These are phyloP conservation scores for Hystrix brachyura DNA, from an alignment of 2,113 vertebrate species.

Conservation along the genomic window DNA sequence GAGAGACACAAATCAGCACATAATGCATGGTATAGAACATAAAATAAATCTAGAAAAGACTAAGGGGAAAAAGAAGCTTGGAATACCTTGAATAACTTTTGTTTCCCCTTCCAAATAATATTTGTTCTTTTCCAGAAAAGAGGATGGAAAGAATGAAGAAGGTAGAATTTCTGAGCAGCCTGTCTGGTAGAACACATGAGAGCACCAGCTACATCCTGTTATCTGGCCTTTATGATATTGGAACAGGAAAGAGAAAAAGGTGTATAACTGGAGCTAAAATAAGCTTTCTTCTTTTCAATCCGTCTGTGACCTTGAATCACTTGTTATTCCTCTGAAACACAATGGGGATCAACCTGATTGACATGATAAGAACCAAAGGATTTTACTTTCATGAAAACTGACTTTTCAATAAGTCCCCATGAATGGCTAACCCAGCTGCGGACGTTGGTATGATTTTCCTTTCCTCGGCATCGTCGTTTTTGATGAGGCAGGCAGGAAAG, in stretches of 20 bases:
- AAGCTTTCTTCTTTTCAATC: slow-evolving; percentile 24
- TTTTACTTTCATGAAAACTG: slow-evolving; percentile 37
- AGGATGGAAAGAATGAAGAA: neutral
- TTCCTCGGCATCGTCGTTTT: neutral
- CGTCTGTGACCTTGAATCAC: slow-evolving; percentile 54
- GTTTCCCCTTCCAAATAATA: slow-evolving; percentile 7
- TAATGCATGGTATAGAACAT: neutral
- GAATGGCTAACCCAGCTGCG: neutral
- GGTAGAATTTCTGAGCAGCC: neutral
- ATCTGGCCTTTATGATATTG: neutral
- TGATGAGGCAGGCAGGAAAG: neutral
- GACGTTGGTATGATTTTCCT: neutral
- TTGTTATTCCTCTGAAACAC: slow-evolving; percentile 60
- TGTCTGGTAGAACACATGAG: neutral
- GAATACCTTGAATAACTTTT: neutral
- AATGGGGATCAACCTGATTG: slow-evolving; percentile 45
- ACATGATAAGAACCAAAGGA: slow-evolving; percentile 43
- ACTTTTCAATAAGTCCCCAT: slow-evolving; percentile 10
- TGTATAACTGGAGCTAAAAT: neutral
- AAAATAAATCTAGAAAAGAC: slow-evolving; percentile 16
- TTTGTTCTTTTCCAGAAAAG: neutral
- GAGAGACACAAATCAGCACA: neutral
- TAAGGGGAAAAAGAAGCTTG: neutral
- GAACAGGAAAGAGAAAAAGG: neutral
- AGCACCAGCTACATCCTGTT: neutral